A percentile compares a stretch with the other conserved stretches of the same genome.
Conservation (phyloP, 2,113 vertebrate species). For the Sula dactylatra region DNA sequence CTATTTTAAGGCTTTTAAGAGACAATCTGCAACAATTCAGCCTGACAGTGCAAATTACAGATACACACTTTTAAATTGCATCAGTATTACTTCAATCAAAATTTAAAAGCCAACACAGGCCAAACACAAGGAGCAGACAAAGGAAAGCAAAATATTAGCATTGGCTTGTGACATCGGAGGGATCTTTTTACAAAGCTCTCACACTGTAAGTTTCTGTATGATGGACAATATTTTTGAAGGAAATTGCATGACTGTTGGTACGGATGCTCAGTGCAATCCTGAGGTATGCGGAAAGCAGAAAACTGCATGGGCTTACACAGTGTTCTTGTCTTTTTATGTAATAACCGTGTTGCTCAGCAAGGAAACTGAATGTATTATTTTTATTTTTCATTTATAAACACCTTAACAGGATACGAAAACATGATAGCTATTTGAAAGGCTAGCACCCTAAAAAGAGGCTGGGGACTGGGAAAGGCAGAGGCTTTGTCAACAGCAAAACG, state of each 20-base stretch:
- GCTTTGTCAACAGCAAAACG: neutral
- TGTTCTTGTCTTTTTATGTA: neutral
- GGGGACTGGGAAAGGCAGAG: neutral
- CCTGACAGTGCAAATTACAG: neutral
- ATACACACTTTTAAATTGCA: neutral
- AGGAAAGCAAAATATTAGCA: neutral
- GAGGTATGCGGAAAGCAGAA: neutral
- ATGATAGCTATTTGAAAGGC: neutral
- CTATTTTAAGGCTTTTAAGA: slow-evolving; percentile 6
- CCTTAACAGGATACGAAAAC: neutral
- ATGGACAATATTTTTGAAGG: neutral
- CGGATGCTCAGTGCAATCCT: neutral
- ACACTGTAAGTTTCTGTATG: neutral
- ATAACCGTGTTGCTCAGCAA: neutral
- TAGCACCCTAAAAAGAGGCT: neutral
- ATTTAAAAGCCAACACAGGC: neutral
- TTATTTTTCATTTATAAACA: neutral
- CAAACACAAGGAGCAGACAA: neutral
- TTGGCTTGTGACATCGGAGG: neutral
- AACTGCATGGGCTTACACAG: neutral
- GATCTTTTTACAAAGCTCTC: neutral
- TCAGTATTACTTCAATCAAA: neutral
- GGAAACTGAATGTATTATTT: neutral
- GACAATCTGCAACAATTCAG: neutral
- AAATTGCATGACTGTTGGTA: neutral